A percentile compares a stretch with the other conserved stretches of the same genome.
Evolutionary conservation across 2,888 invertebrate genomes (phyloP).

Genomic region (Nephrotoma flavescens): DNA sequence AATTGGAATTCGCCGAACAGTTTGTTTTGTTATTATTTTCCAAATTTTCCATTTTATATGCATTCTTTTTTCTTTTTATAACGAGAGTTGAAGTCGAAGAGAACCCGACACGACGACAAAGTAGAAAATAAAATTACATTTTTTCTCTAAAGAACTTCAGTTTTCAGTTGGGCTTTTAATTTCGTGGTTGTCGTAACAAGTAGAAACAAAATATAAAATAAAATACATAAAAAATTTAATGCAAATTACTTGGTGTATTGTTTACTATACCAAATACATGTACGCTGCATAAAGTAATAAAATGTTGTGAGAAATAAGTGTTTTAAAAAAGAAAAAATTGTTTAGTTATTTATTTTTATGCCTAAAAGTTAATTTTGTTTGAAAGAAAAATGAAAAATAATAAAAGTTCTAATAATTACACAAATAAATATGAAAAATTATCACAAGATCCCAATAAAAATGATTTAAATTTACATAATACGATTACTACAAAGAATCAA

Average conservation of each 20-base stretch:
- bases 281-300: neutral
- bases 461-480: conserved; percentile 3
- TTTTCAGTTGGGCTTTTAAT: neutral
- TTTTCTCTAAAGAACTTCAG: neutral
- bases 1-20: neutral
- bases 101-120: neutral
- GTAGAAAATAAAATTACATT: neutral
- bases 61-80: neutral
- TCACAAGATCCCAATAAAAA: conserved; percentile 5
- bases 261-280: too few species aligned
- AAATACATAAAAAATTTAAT: neutral
- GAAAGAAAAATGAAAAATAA: conserved; percentile 3
- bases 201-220: neutral
- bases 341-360: neutral
- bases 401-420: conserved; percentile 5
- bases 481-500: neutral
- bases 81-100: too few species aligned
- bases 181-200: neutral
- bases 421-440: conserved; percentile 7
- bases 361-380: neutral
- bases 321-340: neutral
- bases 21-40: neutral
- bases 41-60: too few species aligned
- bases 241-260: neutral
- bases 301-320: neutral